Evolutionary conservation across 2,797 vertebrate genomes (phyloP).

Genomic region (Helarctos malayanus): DNA sequence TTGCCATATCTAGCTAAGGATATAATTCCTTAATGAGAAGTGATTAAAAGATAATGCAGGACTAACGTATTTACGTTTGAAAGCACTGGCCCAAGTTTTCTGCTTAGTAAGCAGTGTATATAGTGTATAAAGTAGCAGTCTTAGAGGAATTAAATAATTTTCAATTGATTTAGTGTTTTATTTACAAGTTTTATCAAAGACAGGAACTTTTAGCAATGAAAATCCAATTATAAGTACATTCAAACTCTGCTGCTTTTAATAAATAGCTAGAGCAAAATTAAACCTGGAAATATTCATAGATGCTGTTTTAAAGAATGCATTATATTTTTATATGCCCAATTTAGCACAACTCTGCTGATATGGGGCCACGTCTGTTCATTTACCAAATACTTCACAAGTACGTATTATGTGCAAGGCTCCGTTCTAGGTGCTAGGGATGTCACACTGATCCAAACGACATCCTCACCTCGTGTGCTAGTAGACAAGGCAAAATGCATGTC

Average conservation of each 20-base stretch:
- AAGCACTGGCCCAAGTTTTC: not conserved
- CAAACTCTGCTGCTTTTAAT: not conserved
- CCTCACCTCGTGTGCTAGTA: not conserved
- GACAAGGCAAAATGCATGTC: not conserved
- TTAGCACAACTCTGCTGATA: not conserved
- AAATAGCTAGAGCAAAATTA: conserved; percentile 44
- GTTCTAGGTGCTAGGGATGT: not conserved
- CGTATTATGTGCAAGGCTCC: not conserved
- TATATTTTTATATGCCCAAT: not conserved
- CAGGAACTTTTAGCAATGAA: not conserved
- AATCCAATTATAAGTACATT: conserved; percentile 15
- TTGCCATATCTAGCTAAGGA: not conserved
- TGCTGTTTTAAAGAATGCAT: not conserved
- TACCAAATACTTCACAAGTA: conserved; percentile 2
- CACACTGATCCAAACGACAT: not conserved
- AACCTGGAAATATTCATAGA: not conserved
- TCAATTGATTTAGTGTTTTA: conserved; percentile 59
- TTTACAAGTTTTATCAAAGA: conserved; percentile 47
- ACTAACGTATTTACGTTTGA: conserved; percentile 51
- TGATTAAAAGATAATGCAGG: conserved; percentile 33
- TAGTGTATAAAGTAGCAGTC: not conserved
- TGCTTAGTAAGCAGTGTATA: not conserved
- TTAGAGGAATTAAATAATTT: conserved; percentile 42
- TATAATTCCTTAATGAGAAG: conserved; percentile 1
- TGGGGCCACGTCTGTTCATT: not conserved